Evolutionary conservation across 2,797 vertebrate genomes (phyloP).

Genomic region (Channallabes apus): DNA sequence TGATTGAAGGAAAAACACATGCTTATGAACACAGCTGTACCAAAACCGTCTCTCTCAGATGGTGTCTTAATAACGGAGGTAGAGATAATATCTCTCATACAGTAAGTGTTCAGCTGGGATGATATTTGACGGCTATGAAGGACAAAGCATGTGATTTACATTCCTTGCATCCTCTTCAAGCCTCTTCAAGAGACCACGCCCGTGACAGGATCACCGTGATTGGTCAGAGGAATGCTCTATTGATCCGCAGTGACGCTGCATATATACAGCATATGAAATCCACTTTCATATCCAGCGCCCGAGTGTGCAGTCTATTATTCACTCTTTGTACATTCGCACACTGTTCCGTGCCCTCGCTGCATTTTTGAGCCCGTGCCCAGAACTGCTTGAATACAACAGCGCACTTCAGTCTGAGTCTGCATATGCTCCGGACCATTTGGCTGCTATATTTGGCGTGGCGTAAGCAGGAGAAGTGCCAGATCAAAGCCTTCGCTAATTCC

Average conservation of each 20-base stretch:
- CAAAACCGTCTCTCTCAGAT: neutral
- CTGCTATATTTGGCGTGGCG: slow-evolving; percentile 74
- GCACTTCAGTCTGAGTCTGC: slow-evolving; percentile 63
- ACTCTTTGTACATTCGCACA: slow-evolving; percentile 2
- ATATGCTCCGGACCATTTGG: slow-evolving; percentile 62
- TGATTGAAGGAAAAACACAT: neutral
- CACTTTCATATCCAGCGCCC: neutral
- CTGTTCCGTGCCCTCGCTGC: slow-evolving; percentile 1
- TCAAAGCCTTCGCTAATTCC: slow-evolving; percentile 80
- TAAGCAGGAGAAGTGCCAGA: slow-evolving; percentile 75
- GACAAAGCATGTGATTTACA: neutral
- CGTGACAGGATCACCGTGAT: neutral
- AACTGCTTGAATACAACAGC: slow-evolving; percentile 39
- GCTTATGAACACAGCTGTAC: neutral
- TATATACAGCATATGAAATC: neutral
- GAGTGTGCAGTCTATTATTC: neutral
- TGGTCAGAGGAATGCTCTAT: neutral
- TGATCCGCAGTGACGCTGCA: neutral
- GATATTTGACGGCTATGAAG: neutral
- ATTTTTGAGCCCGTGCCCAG: slow-evolving; percentile 45
- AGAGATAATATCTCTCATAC: neutral
- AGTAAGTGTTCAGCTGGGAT: neutral
- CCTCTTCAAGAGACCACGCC: neutral
- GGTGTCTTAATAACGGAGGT: neutral
- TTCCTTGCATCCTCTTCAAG: neutral